These are phyloP conservation scores for Spilosoma lubricipeda DNA, from an alignment of 2,888 invertebrate species.

Conservation along the genomic window DNA sequence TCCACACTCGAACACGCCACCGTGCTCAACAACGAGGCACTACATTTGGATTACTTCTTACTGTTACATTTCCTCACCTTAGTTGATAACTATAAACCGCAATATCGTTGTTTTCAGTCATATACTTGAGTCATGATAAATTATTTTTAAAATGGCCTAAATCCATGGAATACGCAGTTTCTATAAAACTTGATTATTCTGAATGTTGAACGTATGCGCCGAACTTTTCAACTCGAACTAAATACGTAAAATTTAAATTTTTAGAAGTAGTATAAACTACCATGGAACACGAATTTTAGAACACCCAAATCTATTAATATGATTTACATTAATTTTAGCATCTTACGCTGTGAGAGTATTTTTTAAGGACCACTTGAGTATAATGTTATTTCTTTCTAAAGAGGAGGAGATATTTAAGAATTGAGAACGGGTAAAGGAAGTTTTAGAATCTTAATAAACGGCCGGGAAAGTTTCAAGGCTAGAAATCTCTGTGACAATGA, in stretches of 20 bases:
- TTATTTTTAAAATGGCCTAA: not conserved
- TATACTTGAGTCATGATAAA: constrained; percentile 9
- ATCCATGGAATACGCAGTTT: constrained; percentile 14
- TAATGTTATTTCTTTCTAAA: not conserved
- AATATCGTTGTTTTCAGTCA: constrained; percentile 23
- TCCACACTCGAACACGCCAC: constrained; percentile 60
- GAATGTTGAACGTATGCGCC: constrained; percentile 67
- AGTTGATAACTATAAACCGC: constrained; percentile 52
- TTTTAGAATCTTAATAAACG: constrained; percentile 27
- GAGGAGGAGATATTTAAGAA: not conserved
- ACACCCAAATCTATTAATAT: constrained; percentile 25
- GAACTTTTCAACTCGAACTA: constrained; percentile 73
- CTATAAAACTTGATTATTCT: constrained; percentile 58
- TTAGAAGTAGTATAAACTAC: constrained; percentile 47
- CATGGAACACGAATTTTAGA: constrained; percentile 29
- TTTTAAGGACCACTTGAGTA: not conserved
- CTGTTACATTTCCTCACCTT: constrained; percentile 77
- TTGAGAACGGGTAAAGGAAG: constrained; percentile 35
- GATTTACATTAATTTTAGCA: constrained; percentile 17
- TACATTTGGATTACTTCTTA: constrained; percentile 72
- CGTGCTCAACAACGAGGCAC: constrained; percentile 79
- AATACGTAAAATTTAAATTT: constrained; percentile 70
- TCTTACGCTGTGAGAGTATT: not conserved
- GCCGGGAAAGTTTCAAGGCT: constrained; percentile 36
- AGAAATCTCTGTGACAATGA: constrained; percentile 51